Base-by-base conservation (phyloP, 2,797 vertebrate genomes). In the Myripristis jacobus region DNA sequence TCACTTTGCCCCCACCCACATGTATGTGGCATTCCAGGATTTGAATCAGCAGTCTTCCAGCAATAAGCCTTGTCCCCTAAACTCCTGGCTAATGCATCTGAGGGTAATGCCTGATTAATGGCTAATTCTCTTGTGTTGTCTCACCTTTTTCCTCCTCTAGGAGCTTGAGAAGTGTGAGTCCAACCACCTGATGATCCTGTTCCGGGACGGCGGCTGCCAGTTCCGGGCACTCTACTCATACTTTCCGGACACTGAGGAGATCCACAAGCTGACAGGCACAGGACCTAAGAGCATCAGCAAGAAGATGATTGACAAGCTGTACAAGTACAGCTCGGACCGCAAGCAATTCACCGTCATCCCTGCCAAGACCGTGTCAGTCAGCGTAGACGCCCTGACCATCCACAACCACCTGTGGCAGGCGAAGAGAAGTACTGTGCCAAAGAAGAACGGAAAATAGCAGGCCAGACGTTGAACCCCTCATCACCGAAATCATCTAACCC, bases 221-320 rank as follows among this genome's bases (percentile, higher is more conserved):
- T 99, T 99, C 85, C 85, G 98, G 84, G 97, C 97, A 0, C 95
- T 99, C 77, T 99, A 99, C 85, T 96, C 96, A 36, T 99, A 96
- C 91, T 95, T 96, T 29, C 97, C 98, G 0, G 97, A 99, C 87
- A 96, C 95, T 0, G 98, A 99, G 34, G 97, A 99, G 76, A 97
- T 99, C 78, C 94, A 93, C 58, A 99, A 98, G 85, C 91, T 99
- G 68, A 97, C 96, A 0, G 97, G 98, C 79, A 98, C 96, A 0
- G 98, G 98, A 52, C 98, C 98, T 54, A 96, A 95, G 91, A 96
- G 90, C 93, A 97, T 99, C 94, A 94, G 93, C 89, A 97, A 95
- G 94, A 98, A 98, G 89, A 99, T 99, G 98, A 96, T 99, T 2
- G 98, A 99, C 91, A 99, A 97, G 88, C 94, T 99, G 61, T 99